Base-by-base conservation (phyloP, 1,140 invertebrate genomes). In the Penaeus chinensis region DNA sequence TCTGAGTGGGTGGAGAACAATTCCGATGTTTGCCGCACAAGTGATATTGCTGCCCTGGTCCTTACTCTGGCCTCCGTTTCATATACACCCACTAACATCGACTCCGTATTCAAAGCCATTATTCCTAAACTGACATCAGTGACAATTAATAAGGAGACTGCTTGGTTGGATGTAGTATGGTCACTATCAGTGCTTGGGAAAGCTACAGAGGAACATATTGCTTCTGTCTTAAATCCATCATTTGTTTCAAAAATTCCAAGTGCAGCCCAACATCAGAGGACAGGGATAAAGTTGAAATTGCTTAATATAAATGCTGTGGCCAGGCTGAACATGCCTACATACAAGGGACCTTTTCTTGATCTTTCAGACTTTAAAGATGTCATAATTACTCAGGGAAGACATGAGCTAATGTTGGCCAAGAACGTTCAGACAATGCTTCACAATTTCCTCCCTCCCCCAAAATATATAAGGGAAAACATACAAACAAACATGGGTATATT, bases 131-230 rank as follows among this genome's bases (percentile, higher is more conserved):
- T 87, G 20, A 82, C 19, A 47, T n/a, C 60, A 11, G 37, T 61
- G 19, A 47, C 80, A 42, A 65, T 87, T 10, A 20, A 7, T 16
- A 82, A 54, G 32, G 42, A 77, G 18, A 81, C 86, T 18, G 61
- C 22, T 3, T 87, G 86, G 86, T 54, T 87, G 27, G 86, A 87
- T 83, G 80, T 87, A 32, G 86, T 87, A 24, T 87, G 86, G 86
- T 71, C 86, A 47, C 60, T 87, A 54, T n/a, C 74, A 37, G 69
- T 87, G 27, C 60, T 87, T 65, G 86, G 81, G 2, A 62, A 62
- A 77, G 81, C 80, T 7, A 71, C 78, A 32, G 47, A 63, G 18
- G 69, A 78, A 22, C 86, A 87, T 11, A 77, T 87, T 62, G 18
- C 86, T 20, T 87, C 86, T 37, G 86, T 87, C 8, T 63, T 87